These are phyloP conservation scores for Tachina grossa DNA, from an alignment of 2,888 invertebrate species.

Conservation along the genomic window DNA sequence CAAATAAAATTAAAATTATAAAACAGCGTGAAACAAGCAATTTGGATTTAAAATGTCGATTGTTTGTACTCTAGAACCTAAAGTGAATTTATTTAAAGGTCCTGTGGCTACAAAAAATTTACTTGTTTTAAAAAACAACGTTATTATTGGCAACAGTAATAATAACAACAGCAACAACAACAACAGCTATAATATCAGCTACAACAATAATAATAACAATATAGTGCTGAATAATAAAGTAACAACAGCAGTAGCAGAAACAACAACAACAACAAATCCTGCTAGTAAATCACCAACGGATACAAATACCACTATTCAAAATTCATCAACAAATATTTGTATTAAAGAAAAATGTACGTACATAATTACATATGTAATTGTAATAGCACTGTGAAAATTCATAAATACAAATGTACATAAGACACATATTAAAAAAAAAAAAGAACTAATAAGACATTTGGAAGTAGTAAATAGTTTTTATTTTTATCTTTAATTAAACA, in stretches of 20 bases:
- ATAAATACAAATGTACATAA: background rate
- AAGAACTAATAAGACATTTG: background rate
- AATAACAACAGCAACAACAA: constrained; percentile 72
- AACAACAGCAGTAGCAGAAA: constrained; percentile 72
- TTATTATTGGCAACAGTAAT: constrained; percentile 55
- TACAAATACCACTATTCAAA: constrained; percentile 50
- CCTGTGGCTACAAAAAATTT: constrained; percentile 74
- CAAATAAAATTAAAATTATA: constrained; percentile 27
- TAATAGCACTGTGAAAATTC: constrained; percentile 38
- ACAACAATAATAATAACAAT: constrained; percentile 25
- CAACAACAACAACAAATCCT: constrained; percentile 11
- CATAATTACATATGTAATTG: no score
- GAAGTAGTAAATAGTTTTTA: no score
- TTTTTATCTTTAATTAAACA: no score
- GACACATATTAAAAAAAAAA: background rate
- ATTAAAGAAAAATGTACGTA: constrained; percentile 69
- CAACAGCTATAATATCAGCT: constrained; percentile 71
- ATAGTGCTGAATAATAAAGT: background rate
- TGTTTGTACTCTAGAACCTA: constrained; percentile 79
- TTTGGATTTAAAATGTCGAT: constrained; percentile 78
- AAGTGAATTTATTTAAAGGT: constrained; percentile 79
- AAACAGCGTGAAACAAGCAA: constrained; percentile 30
- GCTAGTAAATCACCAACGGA: constrained; percentile 61
- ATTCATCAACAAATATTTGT: constrained; percentile 48
- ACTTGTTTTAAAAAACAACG: constrained; percentile 71